Conservation (phyloP, 2,888 invertebrate genomes). For the Tipula helvola region DNA sequence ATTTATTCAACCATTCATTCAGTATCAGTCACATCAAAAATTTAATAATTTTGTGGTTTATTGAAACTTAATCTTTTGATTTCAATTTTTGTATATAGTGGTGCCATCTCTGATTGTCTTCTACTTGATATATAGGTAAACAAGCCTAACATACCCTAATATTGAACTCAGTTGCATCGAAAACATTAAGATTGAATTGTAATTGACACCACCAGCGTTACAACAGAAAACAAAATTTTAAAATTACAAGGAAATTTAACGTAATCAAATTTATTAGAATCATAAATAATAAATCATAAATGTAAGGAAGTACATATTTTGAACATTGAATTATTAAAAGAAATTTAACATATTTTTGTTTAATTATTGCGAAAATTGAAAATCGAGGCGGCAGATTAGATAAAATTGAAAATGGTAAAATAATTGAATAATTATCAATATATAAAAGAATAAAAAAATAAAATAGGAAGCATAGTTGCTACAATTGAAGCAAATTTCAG, state of each 20-base stretch:
- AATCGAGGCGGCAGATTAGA: not conserved
- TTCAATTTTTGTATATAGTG: not conserved
- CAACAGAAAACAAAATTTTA: not conserved
- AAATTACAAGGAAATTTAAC: not conserved
- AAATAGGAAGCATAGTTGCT: not conserved
- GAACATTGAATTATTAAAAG: not conserved
- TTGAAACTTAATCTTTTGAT: not conserved
- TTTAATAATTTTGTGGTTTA: not conserved
- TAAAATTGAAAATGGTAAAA: not conserved
- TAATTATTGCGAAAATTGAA: not conserved
- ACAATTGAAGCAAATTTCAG: not conserved
- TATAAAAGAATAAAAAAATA: not conserved
- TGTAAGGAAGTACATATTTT: not conserved
- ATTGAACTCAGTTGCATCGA: not conserved
- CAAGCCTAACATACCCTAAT: not conserved
- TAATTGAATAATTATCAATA: not conserved
- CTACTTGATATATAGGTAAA: not conserved
- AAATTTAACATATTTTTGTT: not conserved
- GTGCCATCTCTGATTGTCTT: not conserved
- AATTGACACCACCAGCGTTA: not conserved
- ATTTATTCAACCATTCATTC: not conserved
- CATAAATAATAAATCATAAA: not conserved
- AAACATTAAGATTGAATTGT: not conserved
- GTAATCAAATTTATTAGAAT: not conserved
- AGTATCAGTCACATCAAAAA: not conserved